These are phyloP conservation scores for Osmoderma eremita DNA, from an alignment of 2,888 invertebrate species.

Conservation along the genomic window DNA sequence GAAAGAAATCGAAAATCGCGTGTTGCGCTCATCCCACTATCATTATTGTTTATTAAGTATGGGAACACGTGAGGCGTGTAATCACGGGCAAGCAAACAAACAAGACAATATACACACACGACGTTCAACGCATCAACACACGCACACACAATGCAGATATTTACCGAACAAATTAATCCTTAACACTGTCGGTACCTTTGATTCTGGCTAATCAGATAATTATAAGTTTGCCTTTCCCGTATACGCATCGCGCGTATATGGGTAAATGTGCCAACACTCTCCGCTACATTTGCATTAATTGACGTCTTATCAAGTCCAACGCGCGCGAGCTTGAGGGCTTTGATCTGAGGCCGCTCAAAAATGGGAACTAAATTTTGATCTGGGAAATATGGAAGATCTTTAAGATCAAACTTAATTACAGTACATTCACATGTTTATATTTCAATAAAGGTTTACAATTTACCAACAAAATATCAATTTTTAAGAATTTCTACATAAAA, in stretches of 20 bases:
- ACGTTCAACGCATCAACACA: constrained; percentile 1
- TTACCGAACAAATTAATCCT: constrained; percentile 56
- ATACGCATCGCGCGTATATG: constrained; percentile 44
- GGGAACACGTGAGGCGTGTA: constrained; percentile 46
- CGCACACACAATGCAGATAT: constrained; percentile 55
- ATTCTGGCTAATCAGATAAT: constrained; percentile 59
- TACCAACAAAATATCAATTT: too few species aligned
- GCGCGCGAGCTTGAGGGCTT: constrained; percentile 14
- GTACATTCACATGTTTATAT: too few species aligned
- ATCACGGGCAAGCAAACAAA: constrained; percentile 48
- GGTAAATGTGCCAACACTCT: constrained; percentile 58
- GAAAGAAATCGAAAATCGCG: constrained; percentile 43
- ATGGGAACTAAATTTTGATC: constrained; percentile 17
- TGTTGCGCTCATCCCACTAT: constrained; percentile 44
- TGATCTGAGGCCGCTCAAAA: constrained; percentile 25
- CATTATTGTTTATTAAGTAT: constrained; percentile 48
- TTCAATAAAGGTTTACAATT: too few species aligned
- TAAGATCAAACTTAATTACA: too few species aligned
- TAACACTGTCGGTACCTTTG: constrained; percentile 56
- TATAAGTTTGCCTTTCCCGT: constrained; percentile 58
- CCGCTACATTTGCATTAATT: constrained; percentile 53
- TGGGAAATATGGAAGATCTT: neutral
- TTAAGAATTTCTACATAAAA: too few species aligned
- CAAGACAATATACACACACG: constrained; percentile 21
- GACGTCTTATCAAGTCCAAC: constrained; percentile 58